Conservation (phyloP, 2,113 vertebrate genomes). For the Leucosticte australis region DNA sequence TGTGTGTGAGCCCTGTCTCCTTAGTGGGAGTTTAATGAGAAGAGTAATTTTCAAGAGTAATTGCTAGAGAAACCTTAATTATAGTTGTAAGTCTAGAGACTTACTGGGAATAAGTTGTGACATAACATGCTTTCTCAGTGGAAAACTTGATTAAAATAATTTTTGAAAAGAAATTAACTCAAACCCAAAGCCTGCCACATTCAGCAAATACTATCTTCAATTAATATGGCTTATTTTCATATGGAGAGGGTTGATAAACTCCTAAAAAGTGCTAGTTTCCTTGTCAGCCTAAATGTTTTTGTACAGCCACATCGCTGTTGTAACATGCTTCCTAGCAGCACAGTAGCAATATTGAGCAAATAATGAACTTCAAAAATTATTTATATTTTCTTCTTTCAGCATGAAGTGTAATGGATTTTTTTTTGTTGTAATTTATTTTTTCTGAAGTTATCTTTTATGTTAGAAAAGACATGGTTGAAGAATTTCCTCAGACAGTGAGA, state of each 20-base stretch:
- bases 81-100: neutral
- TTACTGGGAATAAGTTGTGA: neutral
- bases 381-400: neutral
- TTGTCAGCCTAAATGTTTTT: neutral
- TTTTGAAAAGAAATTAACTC: neutral
- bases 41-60: neutral
- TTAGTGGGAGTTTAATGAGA: neutral
- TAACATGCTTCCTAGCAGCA: neutral
- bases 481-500: neutral
- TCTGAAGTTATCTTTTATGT: neutral
- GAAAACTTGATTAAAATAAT: neutral
- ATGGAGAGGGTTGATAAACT: neutral
- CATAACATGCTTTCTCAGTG: neutral
- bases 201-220: neutral
- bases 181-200: neutral
- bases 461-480: neutral
- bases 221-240: neutral
- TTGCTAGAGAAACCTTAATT: neutral
- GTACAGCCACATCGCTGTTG: neutral
- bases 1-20: neutral
- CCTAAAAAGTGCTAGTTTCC: neutral
- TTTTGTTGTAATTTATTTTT: neutral
- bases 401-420: neutral
- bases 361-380: neutral
- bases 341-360: neutral